phyloP scores from a whole-genome alignment of 2,113 vertebrate species.

The Bos taurus region DNA sequence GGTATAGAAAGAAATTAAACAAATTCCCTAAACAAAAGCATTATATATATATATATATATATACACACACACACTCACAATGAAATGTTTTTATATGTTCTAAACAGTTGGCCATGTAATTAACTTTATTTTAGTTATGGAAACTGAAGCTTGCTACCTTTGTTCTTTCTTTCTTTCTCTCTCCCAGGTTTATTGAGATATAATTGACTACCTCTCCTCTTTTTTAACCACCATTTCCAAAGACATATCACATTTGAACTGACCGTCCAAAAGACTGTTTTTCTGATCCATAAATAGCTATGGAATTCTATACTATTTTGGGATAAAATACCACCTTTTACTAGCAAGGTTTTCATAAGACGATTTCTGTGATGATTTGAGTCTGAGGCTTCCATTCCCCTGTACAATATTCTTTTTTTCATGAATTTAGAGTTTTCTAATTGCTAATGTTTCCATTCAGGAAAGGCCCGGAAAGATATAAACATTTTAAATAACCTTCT shows the following conservation, averaged over 20 bases:
- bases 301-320: not conserved
- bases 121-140: slow-evolving; percentile 1
- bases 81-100: not conserved
- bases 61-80: accelerated
- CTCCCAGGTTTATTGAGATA: not conserved
- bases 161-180: not conserved
- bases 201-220: not conserved
- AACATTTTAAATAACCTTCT: not conserved
- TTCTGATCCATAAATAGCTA: not conserved
- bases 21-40: not conserved
- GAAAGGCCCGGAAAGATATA: not conserved
- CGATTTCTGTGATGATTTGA: not conserved
- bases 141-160: not conserved
- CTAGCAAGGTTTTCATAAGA: not conserved
- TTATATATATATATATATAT: not conserved
- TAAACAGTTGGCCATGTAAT: not conserved
- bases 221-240: not conserved
- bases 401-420: not conserved
- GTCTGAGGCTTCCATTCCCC: not conserved
- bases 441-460: not conserved
- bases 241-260: not conserved
- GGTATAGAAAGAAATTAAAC: not conserved
- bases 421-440: not conserved
- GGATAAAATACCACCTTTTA: not conserved
- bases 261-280: not conserved